Evolutionary conservation across 2,888 invertebrate genomes (phyloP).

Genomic region (Dorcus parallelipipedus): DNA sequence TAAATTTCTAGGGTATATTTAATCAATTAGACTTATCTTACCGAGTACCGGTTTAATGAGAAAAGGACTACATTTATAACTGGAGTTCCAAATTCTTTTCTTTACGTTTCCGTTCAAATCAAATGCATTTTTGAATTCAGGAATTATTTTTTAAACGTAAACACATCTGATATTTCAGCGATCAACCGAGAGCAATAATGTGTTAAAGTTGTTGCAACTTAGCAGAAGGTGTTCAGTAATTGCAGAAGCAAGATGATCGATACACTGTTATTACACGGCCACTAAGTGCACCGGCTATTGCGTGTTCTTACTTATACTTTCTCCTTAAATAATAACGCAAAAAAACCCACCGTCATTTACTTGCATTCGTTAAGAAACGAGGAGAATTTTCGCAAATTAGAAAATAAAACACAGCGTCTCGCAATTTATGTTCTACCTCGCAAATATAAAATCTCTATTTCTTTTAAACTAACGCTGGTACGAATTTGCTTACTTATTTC

Average conservation of each 20-base stretch:
- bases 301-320: slow-evolving; percentile 22
- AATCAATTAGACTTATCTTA: no score
- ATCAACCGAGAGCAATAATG: no score
- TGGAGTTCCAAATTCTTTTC: no score
- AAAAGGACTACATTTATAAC: no score
- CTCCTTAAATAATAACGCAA: slow-evolving; percentile 19
- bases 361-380: background rate
- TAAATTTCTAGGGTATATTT: no score
- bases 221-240: slow-evolving; percentile 38
- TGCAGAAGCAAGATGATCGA: slow-evolving; percentile 38
- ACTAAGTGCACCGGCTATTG: slow-evolving; percentile 33
- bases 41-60: no score
- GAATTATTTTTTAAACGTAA: no score
- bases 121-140: no score
- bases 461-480: no score
- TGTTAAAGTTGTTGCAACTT: slow-evolving; percentile 26
- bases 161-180: no score
- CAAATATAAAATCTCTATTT: background rate
- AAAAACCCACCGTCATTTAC: background rate
- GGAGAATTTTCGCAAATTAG: no score
- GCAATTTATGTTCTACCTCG: background rate
- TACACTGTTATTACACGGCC: slow-evolving; percentile 38
- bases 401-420: background rate
- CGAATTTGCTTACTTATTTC: background rate
- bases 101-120: no score